Evolutionary conservation across 2,888 invertebrate species (phyloP).

Genomic region (Megastigmus dorsalis): DNA sequence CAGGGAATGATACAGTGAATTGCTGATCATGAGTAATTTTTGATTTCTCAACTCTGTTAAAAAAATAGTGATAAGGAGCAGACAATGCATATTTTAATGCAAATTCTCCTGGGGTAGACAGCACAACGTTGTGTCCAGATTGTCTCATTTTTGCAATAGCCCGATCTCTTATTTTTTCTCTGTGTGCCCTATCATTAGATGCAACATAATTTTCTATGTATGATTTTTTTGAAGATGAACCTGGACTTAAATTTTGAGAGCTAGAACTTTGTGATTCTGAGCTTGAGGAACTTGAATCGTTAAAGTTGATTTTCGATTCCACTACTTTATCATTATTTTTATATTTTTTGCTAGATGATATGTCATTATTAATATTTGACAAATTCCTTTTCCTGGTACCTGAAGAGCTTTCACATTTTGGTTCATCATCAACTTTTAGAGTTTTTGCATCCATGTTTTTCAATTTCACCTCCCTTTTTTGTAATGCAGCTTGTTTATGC

Average conservation of each 20-base stretch:
- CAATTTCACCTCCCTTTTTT: conserved; percentile 59
- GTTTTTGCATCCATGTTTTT: conserved; percentile 60
- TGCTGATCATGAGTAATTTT: conserved; percentile 80
- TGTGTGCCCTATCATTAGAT: conserved; percentile 40
- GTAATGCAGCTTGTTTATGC: conserved; percentile 56
- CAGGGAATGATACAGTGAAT: conserved; percentile 83
- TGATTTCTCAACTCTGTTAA: conserved; percentile 82
- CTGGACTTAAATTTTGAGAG: too few relatives aligned
- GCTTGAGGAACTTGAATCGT: conserved; percentile 21
- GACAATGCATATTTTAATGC: conserved; percentile 80
- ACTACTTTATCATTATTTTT: conserved; percentile 2
- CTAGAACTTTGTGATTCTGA: conserved; percentile 4
- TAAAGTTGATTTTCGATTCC: not conserved
- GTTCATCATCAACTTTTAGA: conserved; percentile 12
- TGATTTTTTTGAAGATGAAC: conserved; percentile 26
- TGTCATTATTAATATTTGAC: not conserved
- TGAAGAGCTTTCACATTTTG: conserved; percentile 11
- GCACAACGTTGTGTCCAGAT: conserved; percentile 75
- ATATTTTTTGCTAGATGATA: conserved; percentile 16
- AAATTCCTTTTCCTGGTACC: conserved; percentile 46
- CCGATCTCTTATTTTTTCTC: conserved; percentile 58
- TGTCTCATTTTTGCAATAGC: conserved; percentile 64
- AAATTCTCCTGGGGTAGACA: conserved; percentile 80
- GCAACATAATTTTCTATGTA: conserved; percentile 29
- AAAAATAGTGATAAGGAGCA: conserved; percentile 85